phyloP scores from a whole-genome alignment of 2,888 invertebrate species.

The Epsilonema sp. region DNA sequence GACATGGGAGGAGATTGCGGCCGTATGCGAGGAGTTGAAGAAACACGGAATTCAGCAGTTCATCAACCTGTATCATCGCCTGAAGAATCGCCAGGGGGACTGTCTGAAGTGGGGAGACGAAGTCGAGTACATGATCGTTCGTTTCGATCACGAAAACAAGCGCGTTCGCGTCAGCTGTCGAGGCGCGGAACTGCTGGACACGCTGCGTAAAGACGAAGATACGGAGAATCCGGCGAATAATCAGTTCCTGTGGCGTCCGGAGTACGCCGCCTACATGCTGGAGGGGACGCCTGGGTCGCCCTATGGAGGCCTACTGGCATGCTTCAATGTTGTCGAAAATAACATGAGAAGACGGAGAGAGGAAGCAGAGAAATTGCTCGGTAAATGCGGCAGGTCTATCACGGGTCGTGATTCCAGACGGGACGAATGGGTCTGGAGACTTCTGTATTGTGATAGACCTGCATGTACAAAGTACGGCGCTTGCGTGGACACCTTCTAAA shows the following conservation, averaged over 20 bases:
- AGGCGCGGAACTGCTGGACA: neutral
- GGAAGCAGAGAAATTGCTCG: constrained; percentile 52
- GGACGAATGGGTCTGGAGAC: no score
- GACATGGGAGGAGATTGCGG: constrained; percentile 83
- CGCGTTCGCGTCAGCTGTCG: constrained; percentile 10
- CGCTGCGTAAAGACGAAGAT: constrained; percentile 4
- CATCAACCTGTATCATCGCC: constrained; percentile 68
- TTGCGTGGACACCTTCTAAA: no score
- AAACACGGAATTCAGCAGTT: constrained; percentile 87
- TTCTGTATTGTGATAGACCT: no score
- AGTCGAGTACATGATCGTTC: constrained; percentile 86
- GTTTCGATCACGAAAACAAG: constrained; percentile 67
- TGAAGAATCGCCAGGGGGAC: constrained; percentile 72
- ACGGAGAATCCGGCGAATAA: constrained; percentile 7
- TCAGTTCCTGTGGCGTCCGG: constrained; percentile 83
- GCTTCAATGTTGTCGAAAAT: constrained; percentile 92
- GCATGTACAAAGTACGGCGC: no score
- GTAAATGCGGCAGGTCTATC: no score
- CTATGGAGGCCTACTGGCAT: constrained; percentile 48
- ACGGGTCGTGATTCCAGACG: no score
- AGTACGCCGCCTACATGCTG: constrained; percentile 96
- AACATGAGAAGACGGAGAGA: constrained; percentile 65
- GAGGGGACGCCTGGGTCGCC: constrained; percentile 78
- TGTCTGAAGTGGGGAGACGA: constrained; percentile 89
- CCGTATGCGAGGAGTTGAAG: constrained; percentile 47